A percentile compares a stretch with the other conserved stretches of the same genome.
These are phyloP conservation scores for Melierax canorus DNA, from an alignment of 2,113 vertebrate species.

Conservation along the genomic window DNA sequence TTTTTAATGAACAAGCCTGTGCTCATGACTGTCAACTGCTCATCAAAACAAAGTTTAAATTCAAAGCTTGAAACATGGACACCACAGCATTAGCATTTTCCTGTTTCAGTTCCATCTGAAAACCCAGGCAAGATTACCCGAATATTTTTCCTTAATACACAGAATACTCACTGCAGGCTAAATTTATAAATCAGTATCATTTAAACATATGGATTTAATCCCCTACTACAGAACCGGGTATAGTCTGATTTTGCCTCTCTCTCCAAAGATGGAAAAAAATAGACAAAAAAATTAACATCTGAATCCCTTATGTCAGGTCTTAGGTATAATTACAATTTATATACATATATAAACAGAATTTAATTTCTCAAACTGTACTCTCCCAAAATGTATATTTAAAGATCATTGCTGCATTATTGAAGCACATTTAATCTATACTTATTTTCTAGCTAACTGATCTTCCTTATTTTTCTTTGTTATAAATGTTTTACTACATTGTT, in stretches of 20 bases:
- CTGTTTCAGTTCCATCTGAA: neutral
- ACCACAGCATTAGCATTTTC: neutral
- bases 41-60: neutral
- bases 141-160: neutral
- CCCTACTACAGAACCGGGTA: neutral
- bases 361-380: neutral
- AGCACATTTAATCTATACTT: neutral
- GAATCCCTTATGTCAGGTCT: neutral
- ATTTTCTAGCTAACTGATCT: neutral
- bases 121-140: neutral
- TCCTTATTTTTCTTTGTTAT: neutral
- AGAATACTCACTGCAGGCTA: neutral
- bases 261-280: neutral
- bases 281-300: neutral
- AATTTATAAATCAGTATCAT: neutral
- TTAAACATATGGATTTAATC: neutral
- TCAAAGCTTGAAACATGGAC: neutral
- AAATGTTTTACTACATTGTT: neutral
- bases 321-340: neutral
- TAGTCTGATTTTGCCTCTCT: neutral
- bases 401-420: neutral
- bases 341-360: neutral
- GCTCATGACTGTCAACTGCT: neutral
- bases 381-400: neutral
- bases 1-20: neutral